Evolutionary conservation across 2,888 invertebrate species (phyloP), one percentile per base, ranked within the genome.

Genomic region (Chymomyza procnemis): DNA sequence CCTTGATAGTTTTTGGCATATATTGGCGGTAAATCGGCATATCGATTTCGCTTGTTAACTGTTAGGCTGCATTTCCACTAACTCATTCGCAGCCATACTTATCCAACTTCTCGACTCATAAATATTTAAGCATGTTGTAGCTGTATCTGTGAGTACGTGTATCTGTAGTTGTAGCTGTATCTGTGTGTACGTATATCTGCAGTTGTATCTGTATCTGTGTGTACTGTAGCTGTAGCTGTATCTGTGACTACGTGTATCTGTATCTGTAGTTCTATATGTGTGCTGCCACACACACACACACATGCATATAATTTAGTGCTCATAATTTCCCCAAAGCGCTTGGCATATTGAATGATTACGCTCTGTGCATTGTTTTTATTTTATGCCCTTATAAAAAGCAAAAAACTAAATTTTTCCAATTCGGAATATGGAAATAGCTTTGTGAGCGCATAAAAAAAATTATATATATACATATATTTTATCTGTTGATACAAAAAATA

Each of bases 1-100:
- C 46, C 22, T 22, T 18, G 3, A 18, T 68, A 70, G 58, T 59
- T 59, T 63, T 66, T 68, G 62, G 30, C 46, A 58, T 61, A 75
- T 75, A 76, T 54, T 54, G 54, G 54, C 54, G 54, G 18, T 18
- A 54, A 19, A 54, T 54, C 54, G 54, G 54, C 54, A 54, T 54
- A 54, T 54, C 54, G 54, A 54, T 54, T 54, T 22, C 54, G 21
- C 50, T 50, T 41, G 34, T 41, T 41, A 41, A 41, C 34, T 41
- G 34, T 14, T 41, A 12, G 1, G 34, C 34, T 41, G 34, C 34
- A 41, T 41, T 41, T 12, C 9, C 34, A 12, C 34, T 41, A 41
- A 41, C 34, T 41, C 34, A 41, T 41, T 41, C 34, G 12, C 34
- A 41, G 34, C 14, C 16, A 18, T 19, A 16, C 50, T 18, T n/a